Base-by-base conservation (phyloP, 2,888 invertebrate genomes). In the Crepidodera aurea region DNA sequence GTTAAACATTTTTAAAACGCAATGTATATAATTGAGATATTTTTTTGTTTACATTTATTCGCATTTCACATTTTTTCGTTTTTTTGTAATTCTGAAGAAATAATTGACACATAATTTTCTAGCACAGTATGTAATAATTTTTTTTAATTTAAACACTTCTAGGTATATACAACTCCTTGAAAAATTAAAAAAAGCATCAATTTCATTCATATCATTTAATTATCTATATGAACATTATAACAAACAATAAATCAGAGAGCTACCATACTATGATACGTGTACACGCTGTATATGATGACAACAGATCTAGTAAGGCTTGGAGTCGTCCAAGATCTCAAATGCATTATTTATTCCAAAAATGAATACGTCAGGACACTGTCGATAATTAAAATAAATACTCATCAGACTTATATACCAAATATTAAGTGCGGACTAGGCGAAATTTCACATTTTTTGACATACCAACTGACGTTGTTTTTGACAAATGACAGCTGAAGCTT, bases 191-290 rank as follows among this genome's bases (percentile, higher is more conserved):
- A 51, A 53, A 42, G 22, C 18, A 51, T 18, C 60, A 34, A n/a
- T 5, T 42, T 42, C 42, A 62, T 62, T 67, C 58, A 67, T 65
- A 65, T 77, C 71, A 72, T 80, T 79, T 81, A 79, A 79, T 79
- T 79, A 78, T 78, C 79, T 81, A 80, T 79, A 79, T 79, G 79
- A 81, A 81, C 79, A 79, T 80, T 79, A 76, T 81, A 81, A 80
- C 80, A 81, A 81, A 80, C 80, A 81, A 79, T 79, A 79, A 80
- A 79, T 79, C 78, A 81, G 80, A 80, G 80, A 80, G 80, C 80
- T 81, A 80, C 78, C 79, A 78, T 79, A 75, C 78, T 78, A 78
- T 75, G 76, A 76, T 78, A 78, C 77, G 77, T 78, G 77, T 79
- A 79, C 77, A 78, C 76, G 76, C 75, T 77, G 76, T 72, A 74